Evolutionary conservation across 2,113 vertebrate genomes (phyloP), one percentile per base, ranked within the genome.

Genomic region (Dermatemys mawii): DNA sequence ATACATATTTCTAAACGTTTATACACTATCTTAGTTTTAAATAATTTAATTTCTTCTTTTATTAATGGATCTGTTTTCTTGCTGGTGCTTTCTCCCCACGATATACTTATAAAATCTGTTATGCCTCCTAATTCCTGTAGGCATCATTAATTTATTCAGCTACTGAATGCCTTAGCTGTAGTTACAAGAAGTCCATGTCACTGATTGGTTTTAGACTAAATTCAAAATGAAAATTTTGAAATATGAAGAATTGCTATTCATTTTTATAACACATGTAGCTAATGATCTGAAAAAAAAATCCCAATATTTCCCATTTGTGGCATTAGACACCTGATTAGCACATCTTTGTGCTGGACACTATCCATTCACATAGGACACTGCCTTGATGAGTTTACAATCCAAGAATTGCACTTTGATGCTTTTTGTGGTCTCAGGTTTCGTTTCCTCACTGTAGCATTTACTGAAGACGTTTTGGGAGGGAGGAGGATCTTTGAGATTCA

Each of bases 101-200:
- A 81, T 90, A 4, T 93, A 95, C 96, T 97, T 97, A 95, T 92
- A 94, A 94, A 94, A 91, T 87, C 91, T 91, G 81, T 89, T 97
- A 95, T 94, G 93, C 54, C 96, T 75, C 82, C 88, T 90, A 94
- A 96, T 93, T 97, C 76, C 95, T 96, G 86, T 86, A 57, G 57
- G 85, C 91, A 70, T 24, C 87, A 97, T 88, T 54, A 93, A 80
- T 76, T 38, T 44, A 81, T 14, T 90, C 90, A 60, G 26, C 19
- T 60, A 83, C 93, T 73, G 89, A 96, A 96, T 88, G n/a, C 94
- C 81, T 95, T 94, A 88, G 85, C 54, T 67, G 35, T 9, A 75
- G 70, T 75, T 11, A 26, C 70, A 44, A 75, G 70, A 41, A 84
- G 84, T 93, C 76, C 87, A 81, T 78, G 76, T 95, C 96, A 86